Evolutionary conservation across 2,797 vertebrate genomes (phyloP), one percentile per base, ranked within the genome.

Genomic region (Anas bernieri): DNA sequence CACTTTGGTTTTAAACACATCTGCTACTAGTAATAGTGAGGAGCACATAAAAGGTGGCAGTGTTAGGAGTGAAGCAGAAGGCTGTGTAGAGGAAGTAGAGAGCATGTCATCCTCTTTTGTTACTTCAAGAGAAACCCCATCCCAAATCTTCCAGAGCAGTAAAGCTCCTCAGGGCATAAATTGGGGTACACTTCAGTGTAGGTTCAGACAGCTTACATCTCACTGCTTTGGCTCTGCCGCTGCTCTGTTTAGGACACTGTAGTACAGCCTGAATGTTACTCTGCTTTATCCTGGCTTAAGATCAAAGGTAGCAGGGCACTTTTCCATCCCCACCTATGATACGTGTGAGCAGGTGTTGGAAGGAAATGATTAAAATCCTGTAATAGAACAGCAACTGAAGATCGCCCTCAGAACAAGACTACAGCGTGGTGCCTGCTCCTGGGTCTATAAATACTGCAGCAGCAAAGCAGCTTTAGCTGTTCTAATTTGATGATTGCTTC

Each of bases 71-170:
- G 6, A 90, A 91, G 92, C 82, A 31, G 30, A 86, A 90, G 73
- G 84, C n/a, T 56, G 45, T 1, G 56, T 12, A 37, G 26, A 69
- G 35, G 43, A 88, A 61, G 23, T 25, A 2, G 5, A 1, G 20
- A 73, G 25, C 55, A 70, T 7, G 33, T 1, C 25, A 9, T 62
- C 52, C 35, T 86, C 82, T 73, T 41, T 37, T 82, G 28, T 45
- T 31, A 52, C 37, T 92, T 94, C 83, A 87, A 86, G 59, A 74
- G 63, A 90, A 94, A 74, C 12, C 43, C 63, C 70, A 68, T 41
- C 41, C 81, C 83, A 68, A 66, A 39, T 30, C 66, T 62, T 79
- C 48, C 64, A 45, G 86, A 62, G 4, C 37, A 89, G 68, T 64
- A 68, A n/a, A 84, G 43, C 48, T 93, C 74, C 74, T 83, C 30